Evolutionary conservation across 2,797 vertebrate species (phyloP), one percentile per base, ranked within the genome.

Genomic region (Staurois parvus): DNA sequence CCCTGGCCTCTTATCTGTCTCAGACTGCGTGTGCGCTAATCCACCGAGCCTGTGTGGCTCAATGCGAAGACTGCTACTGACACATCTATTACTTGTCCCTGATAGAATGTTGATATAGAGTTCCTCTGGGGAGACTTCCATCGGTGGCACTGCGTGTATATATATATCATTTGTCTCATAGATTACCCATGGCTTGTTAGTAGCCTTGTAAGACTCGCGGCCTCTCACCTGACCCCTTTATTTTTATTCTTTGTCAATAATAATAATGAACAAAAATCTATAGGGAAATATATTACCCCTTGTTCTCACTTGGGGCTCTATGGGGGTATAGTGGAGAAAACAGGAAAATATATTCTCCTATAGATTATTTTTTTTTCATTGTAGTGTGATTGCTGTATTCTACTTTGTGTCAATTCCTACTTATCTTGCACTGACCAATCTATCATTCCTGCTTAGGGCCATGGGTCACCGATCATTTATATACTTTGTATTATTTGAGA

Each of bases 21-120:
- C 48, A 15, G 76, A 48, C 76, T 66, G 8, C 3, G 30, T 21
- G n/a, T 32, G 19, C 72, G 17, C 7, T 68, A 81, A 81, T 42
- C 62, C 72, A 24, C 42, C 28, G 66, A 37, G 72, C 73, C 17
- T 34, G 66, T 76, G 72, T 68, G 19, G 67, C 52, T 45, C 19
- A 19, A 30, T 17, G 13, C 19, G 30, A 15, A 68, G 72, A 76
- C 75, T 81, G 32, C n/a, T 56, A 32, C 17, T 30, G 64, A 85
- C 79, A 85, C 77, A 68, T 85, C 42, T 70, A 70, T 81, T 76
- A 80, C 34, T 76, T 64, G 12, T 6, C 19, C 29, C 56, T 19
- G 34, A 79, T 79, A 42, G 76, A 12, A 4, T 76, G 24, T 69
- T 17, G 66, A 26, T 19, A 37, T 21, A 30, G 24, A 26, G 34